Percentiles rank a stretch among this genome's conserved stretches.
Conservation (phyloP, 1,140 invertebrate species). For the Apis laboriosa region DNA sequence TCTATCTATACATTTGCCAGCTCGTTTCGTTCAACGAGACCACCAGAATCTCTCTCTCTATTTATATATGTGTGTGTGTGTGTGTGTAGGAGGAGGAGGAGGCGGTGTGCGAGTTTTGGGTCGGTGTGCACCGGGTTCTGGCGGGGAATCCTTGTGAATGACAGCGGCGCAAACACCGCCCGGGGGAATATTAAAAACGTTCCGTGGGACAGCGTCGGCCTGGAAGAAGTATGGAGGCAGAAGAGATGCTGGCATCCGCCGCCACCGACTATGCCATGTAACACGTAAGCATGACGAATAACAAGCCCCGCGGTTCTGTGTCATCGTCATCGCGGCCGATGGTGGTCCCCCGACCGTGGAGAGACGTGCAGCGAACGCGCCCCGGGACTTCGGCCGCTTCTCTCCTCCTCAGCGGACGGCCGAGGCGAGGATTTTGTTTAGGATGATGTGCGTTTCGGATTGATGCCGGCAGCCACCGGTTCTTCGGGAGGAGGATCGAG, state of each 20-base stretch:
- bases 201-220: conserved; percentile 50
- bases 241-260: conserved; percentile 49
- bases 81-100: too few relatives aligned
- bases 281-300: conserved; percentile 62
- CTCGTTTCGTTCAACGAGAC: not conserved
- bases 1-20: not conserved
- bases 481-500: too few relatives aligned
- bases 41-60: not conserved
- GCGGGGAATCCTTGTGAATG: conserved; percentile 62
- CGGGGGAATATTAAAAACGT: conserved; percentile 76
- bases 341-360: not conserved
- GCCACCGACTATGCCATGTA: conserved; percentile 41
- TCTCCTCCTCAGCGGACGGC: not conserved
- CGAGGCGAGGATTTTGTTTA: not conserved
- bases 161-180: conserved; percentile 72
- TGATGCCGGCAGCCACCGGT: not conserved
- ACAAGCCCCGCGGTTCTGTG: conserved; percentile 71
- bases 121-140: not conserved
- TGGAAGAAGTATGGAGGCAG: conserved; percentile 42
- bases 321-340: conserved; percentile 51
- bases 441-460: not conserved
- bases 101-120: too few relatives aligned
- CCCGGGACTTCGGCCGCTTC: not conserved
- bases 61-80: not conserved
- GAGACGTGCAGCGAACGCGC: not conserved